Conservation (phyloP, 2,797 vertebrate genomes). For the Tauraco hartlaubi region DNA sequence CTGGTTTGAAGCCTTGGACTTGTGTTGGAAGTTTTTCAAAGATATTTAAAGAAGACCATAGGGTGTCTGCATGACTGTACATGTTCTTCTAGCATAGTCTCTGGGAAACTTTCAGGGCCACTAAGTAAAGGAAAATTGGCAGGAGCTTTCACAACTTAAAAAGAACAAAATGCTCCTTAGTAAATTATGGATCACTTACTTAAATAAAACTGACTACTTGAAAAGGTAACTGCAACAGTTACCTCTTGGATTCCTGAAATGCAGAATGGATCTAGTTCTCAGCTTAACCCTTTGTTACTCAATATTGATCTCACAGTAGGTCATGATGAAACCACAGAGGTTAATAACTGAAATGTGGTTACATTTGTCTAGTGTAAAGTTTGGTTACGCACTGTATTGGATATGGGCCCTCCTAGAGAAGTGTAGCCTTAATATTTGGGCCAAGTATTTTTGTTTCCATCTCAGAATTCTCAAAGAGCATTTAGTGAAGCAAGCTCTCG, state of each 20-base stretch:
- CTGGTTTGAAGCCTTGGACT: conserved; percentile 27
- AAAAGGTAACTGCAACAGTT: background rate
- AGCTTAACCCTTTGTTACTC: background rate
- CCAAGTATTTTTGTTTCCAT: background rate
- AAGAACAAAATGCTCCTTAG: background rate
- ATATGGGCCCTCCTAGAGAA: background rate
- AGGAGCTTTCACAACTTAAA: background rate
- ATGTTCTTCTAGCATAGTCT: background rate
- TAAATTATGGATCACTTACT: background rate
- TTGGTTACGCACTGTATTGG: background rate
- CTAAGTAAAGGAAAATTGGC: background rate
- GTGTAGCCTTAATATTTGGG: background rate
- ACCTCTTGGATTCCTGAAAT: background rate
- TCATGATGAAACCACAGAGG: background rate
- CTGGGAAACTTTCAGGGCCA: background rate
- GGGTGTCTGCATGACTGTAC: background rate
- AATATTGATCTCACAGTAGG: background rate
- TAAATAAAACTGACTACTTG: background rate
- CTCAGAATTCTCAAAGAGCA: background rate
- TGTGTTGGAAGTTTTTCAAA: conserved; percentile 30
- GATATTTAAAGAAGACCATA: conserved; percentile 5
- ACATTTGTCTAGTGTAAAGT: background rate
- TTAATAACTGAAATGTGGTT: background rate
- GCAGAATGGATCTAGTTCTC: background rate
- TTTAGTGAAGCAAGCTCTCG: background rate